Evolutionary conservation across 2,113 vertebrate genomes (phyloP), one percentile per base, ranked within the genome.

Genomic region (Malaclemys terrapin): DNA sequence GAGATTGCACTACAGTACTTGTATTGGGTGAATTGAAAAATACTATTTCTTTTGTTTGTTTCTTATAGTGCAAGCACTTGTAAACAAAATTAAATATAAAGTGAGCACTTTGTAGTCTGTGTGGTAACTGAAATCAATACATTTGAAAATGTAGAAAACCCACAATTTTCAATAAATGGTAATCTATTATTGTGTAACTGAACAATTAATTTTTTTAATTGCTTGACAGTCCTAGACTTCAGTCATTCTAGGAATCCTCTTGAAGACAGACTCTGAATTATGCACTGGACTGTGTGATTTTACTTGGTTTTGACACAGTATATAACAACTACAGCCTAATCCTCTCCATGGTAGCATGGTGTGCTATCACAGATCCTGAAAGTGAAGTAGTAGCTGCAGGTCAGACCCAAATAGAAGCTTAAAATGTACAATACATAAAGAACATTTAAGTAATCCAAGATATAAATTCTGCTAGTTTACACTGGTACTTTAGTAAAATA

Each of bases 251-350:
- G 57, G 88, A 88, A 35, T 31, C 6, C 29, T 94, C 54, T 57
- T 79, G 89, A 94, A 92, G 81, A 91, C 85, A 88, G 57, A 27
- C 65, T 84, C 86, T 85, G 93, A 94, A 95, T 95, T 95, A 95
- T 54, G 85, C 45, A 88, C 65, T 80, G 94, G 53, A 45, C 90
- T 92, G 6, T 56, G 56, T n/a, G 84, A 84, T 88, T 82, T 93
- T 24, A 5, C 57, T 54, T 76, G 53, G 24, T 35, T 89, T 50
- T 96, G 85, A 94, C 80, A 95, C 72, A 10, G 4, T 38, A 12
- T 24, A 42, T 3, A 87, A 85, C 12, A n/a, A 19, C 87, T 93
- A 91, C 90, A 96, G 90, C n/a, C 53, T 89, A 95, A 95, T 93
- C 81, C 87, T 93, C 84, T 89, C 83, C 24, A 53, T 65, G 8